Base-by-base conservation (phyloP, 53 echinoderm and acorn worm species). In the Apostichopus leukothele region DNA sequence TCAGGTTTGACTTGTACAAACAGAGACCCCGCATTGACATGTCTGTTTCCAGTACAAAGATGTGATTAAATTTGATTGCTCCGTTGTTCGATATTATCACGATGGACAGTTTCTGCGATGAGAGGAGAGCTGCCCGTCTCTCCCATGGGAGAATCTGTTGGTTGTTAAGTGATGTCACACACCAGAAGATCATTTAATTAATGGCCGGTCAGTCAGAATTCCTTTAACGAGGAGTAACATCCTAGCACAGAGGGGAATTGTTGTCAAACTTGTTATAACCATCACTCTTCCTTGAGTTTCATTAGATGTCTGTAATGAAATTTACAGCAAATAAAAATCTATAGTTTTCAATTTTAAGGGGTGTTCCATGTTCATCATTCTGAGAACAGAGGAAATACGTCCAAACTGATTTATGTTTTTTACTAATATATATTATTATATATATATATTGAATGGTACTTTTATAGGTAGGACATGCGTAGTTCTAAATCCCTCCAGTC, bases 181-280 rank as follows among this genome's bases (percentile, higher is more conserved):
- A n/a, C 53, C 79, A 79, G 53, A 51, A 75, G 51, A 79, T 51
- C 51, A 79, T 79, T 79, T 79, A 52, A 79, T 79, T 79, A 79
- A 79, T 53, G 53, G 79, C 63, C 50, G 79, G 79, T 79, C 79
- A 79, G 39, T 79, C 39, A 39, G 39, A 39, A 39, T 39, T 39
- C 39, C 39, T 39, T 39, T 39, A 39, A 2, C 39, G 3, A 18
- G 51, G 53, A 51, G 53, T 52, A 53, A 51, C 19, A 39, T 39
- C 51, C 53, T 5, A 79, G 79, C 51, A 50, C 53, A 52, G 1
- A 51, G 79, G 79, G 52, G 39, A 51, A 79, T 79, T 79, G 19
- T 79, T 39, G 53, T 51, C 52, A 8, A n/a, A 50, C 54, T 9
- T 79, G 79, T 79, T 79, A 79, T 39, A 52, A 52, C 51, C 51